These are phyloP conservation scores for Rosalia funebris DNA, from an alignment of 2,888 invertebrate genomes.

Conservation along the genomic window DNA sequence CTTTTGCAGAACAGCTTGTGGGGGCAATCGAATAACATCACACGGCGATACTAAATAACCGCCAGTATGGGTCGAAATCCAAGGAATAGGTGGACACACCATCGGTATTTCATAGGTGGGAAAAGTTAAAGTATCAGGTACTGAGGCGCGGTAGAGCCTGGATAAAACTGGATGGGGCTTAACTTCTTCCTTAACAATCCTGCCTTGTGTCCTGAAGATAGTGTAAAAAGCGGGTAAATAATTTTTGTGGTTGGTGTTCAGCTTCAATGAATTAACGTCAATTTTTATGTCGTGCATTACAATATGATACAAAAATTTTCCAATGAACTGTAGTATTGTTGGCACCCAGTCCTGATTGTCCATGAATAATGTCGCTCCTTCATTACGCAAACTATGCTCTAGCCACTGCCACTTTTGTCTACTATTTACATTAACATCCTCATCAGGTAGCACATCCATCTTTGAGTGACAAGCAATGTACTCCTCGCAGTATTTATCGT, in stretches of 20 bases:
- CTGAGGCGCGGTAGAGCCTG: constrained; percentile 75
- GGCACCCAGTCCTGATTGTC: constrained; percentile 74
- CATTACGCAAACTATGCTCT: constrained; percentile 63
- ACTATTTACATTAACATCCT: constrained; percentile 64
- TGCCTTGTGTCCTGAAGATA: constrained; percentile 76
- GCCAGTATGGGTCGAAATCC: constrained; percentile 76
- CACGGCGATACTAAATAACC: constrained; percentile 70
- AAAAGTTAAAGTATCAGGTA: constrained; percentile 76
- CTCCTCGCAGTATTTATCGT: constrained; percentile 56
- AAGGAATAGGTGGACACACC: constrained; percentile 86
- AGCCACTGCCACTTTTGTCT: constrained; percentile 80
- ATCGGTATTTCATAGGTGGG: constrained; percentile 79
- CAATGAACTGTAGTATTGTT: constrained; percentile 73
- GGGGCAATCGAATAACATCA: constrained; percentile 71
- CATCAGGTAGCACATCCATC: constrained; percentile 51
- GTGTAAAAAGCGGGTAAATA: constrained; percentile 82
- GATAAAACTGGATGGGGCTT: constrained; percentile 86
- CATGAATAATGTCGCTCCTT: constrained; percentile 56
- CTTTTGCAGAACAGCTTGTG: constrained; percentile 73
- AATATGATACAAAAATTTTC: constrained; percentile 87
- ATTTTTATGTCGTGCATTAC: constrained; percentile 87
- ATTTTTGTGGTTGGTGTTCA: constrained; percentile 67
- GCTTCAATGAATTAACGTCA: constrained; percentile 75
- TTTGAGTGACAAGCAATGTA: constrained; percentile 49
- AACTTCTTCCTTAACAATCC: constrained; percentile 74